phyloP scores from a whole-genome alignment of 2,113 vertebrate genomes.

The Cyprinodon tularosa region DNA sequence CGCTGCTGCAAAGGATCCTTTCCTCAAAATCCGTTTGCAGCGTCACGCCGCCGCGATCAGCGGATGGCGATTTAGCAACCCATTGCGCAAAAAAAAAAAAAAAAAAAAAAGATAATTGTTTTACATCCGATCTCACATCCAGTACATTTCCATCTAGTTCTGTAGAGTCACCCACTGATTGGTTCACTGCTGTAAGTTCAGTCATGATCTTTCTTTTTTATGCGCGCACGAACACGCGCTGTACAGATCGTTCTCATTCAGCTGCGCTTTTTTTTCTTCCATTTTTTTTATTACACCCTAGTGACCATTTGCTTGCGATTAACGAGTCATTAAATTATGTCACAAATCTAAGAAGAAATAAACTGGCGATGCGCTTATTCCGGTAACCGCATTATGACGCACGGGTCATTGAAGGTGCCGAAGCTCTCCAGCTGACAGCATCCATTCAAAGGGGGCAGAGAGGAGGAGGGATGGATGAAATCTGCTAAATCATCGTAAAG shows the following conservation, averaged over 20 bases:
- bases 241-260: constrained; percentile 35
- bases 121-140: constrained; percentile 14
- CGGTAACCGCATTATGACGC: constrained; percentile 86
- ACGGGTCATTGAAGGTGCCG: constrained; percentile 63
- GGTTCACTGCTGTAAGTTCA: background rate
- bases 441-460: constrained; percentile 22
- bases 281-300: constrained; percentile 7
- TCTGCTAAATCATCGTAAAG: constrained; percentile 12
- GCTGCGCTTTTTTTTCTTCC: constrained; percentile 8
- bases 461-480: constrained; percentile 6
- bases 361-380: constrained; percentile 74
- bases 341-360: constrained; percentile 74
- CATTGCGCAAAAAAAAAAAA: constrained; percentile 51
- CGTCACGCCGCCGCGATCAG: constrained; percentile 42
- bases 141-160: constrained; percentile 26
- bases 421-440: constrained; percentile 37
- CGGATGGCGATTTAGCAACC: constrained; percentile 33
- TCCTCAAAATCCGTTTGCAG: constrained; percentile 27
- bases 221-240: background rate
- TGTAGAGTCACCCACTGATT: background rate
- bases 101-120: background rate
- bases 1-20: background rate
- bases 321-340: constrained; percentile 68
- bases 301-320: constrained; percentile 45
- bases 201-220: background rate